Conservation (phyloP, 2,113 vertebrate genomes). For the Nothobranchius kuhntae region DNA sequence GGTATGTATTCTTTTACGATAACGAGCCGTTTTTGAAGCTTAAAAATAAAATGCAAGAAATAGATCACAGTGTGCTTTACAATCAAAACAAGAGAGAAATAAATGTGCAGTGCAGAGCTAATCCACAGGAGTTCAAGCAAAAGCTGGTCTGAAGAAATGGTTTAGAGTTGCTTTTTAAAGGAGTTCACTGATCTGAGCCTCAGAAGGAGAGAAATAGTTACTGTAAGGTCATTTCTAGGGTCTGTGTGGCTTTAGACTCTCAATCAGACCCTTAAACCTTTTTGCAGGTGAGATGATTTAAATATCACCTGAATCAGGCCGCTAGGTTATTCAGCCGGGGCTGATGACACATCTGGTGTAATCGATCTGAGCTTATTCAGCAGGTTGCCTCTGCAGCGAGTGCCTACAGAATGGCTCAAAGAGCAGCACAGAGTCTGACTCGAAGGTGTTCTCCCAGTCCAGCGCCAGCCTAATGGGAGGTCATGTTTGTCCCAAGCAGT, state of each 20-base stretch:
- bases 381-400: background rate
- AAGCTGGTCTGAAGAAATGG: too few relatives aligned
- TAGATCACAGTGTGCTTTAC: too few relatives aligned
- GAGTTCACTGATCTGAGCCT: too few relatives aligned
- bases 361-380: constrained; percentile 39
- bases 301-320: constrained; percentile 4
- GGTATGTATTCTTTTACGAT: constrained; percentile 47
- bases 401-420: background rate
- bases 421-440: background rate
- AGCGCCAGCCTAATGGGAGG: background rate
- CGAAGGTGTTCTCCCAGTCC: background rate
- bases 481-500: background rate
- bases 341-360: constrained; percentile 23
- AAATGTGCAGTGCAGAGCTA: too few relatives aligned
- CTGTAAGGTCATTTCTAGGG: too few relatives aligned
- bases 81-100: too few relatives aligned
- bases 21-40: background rate
- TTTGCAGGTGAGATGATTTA: background rate
- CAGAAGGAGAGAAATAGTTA: too few relatives aligned
- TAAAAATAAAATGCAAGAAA: too few relatives aligned
- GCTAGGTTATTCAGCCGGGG: constrained; percentile 9
- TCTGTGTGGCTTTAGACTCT: too few relatives aligned
- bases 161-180: too few relatives aligned
- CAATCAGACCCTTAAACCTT: too few relatives aligned
- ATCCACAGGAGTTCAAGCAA: too few relatives aligned